Conservation (phyloP, 1,140 invertebrate species). For the Bombus terrestris region DNA sequence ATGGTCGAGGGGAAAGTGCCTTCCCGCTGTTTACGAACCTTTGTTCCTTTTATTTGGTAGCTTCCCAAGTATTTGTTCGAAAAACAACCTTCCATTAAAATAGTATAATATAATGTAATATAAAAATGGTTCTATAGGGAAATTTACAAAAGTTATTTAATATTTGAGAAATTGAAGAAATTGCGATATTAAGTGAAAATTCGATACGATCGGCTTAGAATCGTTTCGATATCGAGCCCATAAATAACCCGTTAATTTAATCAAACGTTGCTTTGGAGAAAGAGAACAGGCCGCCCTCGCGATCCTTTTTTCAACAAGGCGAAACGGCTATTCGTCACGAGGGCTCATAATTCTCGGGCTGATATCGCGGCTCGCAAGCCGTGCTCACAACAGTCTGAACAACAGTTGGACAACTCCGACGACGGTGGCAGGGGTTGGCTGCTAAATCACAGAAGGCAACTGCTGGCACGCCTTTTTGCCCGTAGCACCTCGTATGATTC, state of each 20-base stretch:
- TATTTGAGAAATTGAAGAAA: too few relatives aligned
- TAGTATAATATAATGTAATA: too few relatives aligned
- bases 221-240: too few relatives aligned
- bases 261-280: neutral
- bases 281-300: neutral
- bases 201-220: too few relatives aligned
- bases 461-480: slow-evolving; percentile 39
- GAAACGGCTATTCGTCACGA: slow-evolving; percentile 42
- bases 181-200: too few relatives aligned
- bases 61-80: neutral
- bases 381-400: slow-evolving; percentile 45
- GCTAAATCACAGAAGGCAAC: slow-evolving; percentile 56
- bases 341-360: slow-evolving; percentile 53
- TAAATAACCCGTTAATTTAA: neutral
- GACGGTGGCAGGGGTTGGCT: slow-evolving; percentile 25
- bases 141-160: too few relatives aligned
- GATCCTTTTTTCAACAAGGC: neutral
- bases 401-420: slow-evolving; percentile 62
- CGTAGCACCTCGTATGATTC: slow-evolving; percentile 55
- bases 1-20: neutral
- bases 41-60: neutral
- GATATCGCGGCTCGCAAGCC: slow-evolving; percentile 41
- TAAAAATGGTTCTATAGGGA: too few relatives aligned
- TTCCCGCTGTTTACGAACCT: neutral
- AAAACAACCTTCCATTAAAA: neutral